Evolutionary conservation across 1,140 invertebrate species (phyloP).

Genomic region (Phthorimaea operculella): DNA sequence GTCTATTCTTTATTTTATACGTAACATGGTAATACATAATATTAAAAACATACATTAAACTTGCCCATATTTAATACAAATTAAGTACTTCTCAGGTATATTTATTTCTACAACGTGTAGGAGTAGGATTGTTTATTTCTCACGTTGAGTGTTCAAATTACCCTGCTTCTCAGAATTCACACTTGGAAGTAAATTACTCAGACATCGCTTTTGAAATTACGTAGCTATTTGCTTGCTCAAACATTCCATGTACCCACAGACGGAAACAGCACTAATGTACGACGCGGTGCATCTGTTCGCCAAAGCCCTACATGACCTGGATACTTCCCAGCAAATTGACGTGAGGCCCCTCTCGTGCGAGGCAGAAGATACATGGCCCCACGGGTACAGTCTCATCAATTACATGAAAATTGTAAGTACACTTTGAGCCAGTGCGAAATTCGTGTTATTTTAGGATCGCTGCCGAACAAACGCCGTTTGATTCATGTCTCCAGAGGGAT

Average conservation of each 20-base stretch:
- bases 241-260: conserved; percentile 68
- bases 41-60: too few relatives aligned
- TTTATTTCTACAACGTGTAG: too few relatives aligned
- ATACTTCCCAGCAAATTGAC: conserved; percentile 89
- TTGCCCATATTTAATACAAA: too few relatives aligned
- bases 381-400: conserved; percentile 95
- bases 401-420: conserved; percentile 96
- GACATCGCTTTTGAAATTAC: too few relatives aligned
- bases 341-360: conserved; percentile 90
- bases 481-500: too few relatives aligned
- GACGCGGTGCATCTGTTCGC: conserved; percentile 95
- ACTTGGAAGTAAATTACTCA: too few relatives aligned
- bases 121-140: conserved; percentile 9
- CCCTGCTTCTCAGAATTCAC: too few relatives aligned
- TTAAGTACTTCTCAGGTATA: too few relatives aligned
- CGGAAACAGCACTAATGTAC: conserved; percentile 95
- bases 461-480: too few relatives aligned
- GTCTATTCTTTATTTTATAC: too few relatives aligned
- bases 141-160: conserved; percentile 6
- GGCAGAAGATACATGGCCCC: conserved; percentile 90
- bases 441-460: too few relatives aligned
- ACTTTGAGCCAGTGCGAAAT: not conserved
- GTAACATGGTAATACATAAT: too few relatives aligned
- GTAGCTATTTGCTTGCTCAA: not conserved
- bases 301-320: conserved; percentile 91